Conservation (phyloP, 2,797 vertebrate species). For the Xenentodon cancila region DNA sequence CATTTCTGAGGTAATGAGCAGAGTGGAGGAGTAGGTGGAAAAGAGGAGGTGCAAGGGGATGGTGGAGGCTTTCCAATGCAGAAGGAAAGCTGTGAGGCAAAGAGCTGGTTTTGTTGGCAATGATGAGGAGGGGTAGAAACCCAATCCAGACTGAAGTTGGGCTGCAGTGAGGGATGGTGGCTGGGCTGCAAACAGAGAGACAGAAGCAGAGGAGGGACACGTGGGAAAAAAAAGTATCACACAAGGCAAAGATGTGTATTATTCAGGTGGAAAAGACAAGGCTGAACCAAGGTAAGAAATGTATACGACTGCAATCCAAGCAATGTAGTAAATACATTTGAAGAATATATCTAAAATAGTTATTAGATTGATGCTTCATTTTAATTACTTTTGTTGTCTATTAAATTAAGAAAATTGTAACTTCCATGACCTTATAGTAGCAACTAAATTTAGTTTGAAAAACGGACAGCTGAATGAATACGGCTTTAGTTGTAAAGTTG, state of each 20-base stretch:
- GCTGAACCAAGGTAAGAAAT: slow-evolving; percentile 23
- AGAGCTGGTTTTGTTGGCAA: slow-evolving; percentile 65
- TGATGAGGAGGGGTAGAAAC: slow-evolving; percentile 69
- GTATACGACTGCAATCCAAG: slow-evolving; percentile 10
- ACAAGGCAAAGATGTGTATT: slow-evolving; percentile 15
- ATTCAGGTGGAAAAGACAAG: slow-evolving; percentile 26
- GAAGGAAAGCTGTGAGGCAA: slow-evolving; percentile 76
- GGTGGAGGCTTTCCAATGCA: slow-evolving; percentile 66
- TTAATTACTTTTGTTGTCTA: neutral
- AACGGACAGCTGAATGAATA: slow-evolving; percentile 13
- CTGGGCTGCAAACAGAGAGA: slow-evolving; percentile 78
- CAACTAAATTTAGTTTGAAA: neutral
- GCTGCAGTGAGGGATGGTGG: slow-evolving; percentile 73
- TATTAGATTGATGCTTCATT: neutral
- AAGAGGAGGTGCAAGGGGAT: slow-evolving; percentile 47
- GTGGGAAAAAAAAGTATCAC: slow-evolving; percentile 27
- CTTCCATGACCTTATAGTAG: neutral
- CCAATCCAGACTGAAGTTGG: slow-evolving; percentile 80
- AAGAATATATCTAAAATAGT: neutral
- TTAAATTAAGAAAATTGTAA: neutral
- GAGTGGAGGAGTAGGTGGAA: slow-evolving; percentile 32
- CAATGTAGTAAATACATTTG: neutral
- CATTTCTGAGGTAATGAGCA: slow-evolving; percentile 42
- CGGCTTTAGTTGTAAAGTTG: slow-evolving; percentile 45
- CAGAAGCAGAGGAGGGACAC: slow-evolving; percentile 58